Percentiles rank a stretch among this genome's conserved stretches.
Evolutionary conservation across 2,797 vertebrate species (phyloP).

Genomic region (Sphenopsis melanotis): DNA sequence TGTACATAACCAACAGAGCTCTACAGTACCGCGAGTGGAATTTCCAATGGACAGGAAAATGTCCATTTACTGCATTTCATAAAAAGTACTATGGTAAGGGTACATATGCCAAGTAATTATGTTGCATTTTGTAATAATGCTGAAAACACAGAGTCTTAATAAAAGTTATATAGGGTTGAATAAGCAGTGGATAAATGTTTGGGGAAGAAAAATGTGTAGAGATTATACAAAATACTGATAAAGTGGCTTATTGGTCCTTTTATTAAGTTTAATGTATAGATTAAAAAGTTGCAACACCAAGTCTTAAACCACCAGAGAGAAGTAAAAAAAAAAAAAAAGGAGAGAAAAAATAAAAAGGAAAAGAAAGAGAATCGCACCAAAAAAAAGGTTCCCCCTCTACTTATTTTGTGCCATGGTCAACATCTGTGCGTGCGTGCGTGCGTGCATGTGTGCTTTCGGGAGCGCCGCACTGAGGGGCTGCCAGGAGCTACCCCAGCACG

Average conservation of each 20-base stretch:
- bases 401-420: constrained; percentile 21
- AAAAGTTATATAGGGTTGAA: constrained; percentile 58
- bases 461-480: neutral
- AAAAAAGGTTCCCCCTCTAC: neutral
- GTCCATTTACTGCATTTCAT: constrained; percentile 55
- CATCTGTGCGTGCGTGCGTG: neutral
- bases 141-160: constrained; percentile 68
- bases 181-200: constrained; percentile 61
- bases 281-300: constrained; percentile 72
- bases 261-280: constrained; percentile 63
- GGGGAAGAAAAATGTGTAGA: constrained; percentile 46
- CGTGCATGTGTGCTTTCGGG: constrained; percentile 55
- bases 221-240: constrained; percentile 73
- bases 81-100: constrained; percentile 60
- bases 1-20: neutral
- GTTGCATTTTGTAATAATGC: constrained; percentile 65
- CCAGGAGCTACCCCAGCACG: neutral
- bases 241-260: constrained; percentile 73
- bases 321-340: neutral
- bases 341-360: neutral
- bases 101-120: constrained; percentile 65
- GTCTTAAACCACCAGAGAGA: constrained; percentile 57
- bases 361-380: neutral
- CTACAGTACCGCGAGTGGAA: constrained; percentile 47
- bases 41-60: constrained; percentile 31